Conservation (phyloP, 2,113 vertebrate genomes). For the Heterochromis multidens region DNA sequence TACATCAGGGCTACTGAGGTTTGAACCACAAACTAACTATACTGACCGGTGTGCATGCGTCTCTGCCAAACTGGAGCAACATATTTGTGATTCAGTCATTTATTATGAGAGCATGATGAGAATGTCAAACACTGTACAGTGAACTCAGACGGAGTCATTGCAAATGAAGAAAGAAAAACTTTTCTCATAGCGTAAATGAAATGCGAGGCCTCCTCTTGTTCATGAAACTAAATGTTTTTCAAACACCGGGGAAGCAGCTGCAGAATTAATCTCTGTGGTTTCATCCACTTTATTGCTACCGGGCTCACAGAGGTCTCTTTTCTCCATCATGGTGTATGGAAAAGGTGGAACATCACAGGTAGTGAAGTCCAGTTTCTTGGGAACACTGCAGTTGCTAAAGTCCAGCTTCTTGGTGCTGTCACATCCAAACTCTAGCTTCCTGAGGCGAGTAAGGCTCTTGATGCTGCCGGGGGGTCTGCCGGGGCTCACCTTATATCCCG, state of each 20-base stretch:
- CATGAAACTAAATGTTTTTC: conserved; percentile 32
- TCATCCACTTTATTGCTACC: conserved; percentile 82
- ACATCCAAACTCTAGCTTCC: conserved; percentile 87
- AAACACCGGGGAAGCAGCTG: not conserved
- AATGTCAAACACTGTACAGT: conserved; percentile 32
- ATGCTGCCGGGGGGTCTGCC: conserved; percentile 98
- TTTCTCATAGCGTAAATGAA: not conserved
- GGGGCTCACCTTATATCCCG: conserved; percentile 98
- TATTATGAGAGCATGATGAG: conserved; percentile 49
- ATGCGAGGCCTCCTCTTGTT: conserved; percentile 1
- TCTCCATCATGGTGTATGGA: conserved; percentile 88
- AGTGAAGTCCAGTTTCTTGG: conserved; percentile 89
- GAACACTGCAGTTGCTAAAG: conserved; percentile 83
- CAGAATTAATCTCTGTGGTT: conserved; percentile 76
- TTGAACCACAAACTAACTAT: conserved; percentile 33
- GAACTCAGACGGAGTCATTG: conserved; percentile 25
- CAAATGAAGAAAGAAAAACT: conserved; percentile 14
- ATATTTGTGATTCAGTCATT: conserved; percentile 43
- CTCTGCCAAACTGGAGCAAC: conserved; percentile 53
- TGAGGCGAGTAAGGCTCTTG: conserved; percentile 92
- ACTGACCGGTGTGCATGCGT: conserved; percentile 63
- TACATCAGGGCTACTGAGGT: not conserved
- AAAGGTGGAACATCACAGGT: conserved; percentile 85
- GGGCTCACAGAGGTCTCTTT: conserved; percentile 85
- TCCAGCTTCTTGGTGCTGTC: conserved; percentile 84